A percentile compares a stretch with the other conserved stretches of the same genome.
Conservation (phyloP, 1,140 invertebrate genomes). For the Periplaneta americana region DNA sequence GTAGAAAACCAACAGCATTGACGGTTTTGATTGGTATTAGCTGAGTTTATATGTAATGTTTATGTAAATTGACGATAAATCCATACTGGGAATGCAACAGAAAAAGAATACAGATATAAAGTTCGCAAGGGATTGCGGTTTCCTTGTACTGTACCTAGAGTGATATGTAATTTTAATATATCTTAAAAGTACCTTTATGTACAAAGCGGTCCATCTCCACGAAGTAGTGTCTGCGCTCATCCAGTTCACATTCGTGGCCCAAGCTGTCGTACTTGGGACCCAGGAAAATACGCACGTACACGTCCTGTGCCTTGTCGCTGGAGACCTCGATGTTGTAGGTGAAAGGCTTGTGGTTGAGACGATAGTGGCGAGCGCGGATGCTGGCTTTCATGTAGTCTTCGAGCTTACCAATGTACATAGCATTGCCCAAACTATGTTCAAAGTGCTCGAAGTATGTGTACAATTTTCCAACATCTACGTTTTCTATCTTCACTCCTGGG, state of each 20-base stretch:
- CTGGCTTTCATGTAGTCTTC: constrained; percentile 49
- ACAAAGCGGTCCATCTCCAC: constrained; percentile 52
- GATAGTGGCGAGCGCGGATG: constrained; percentile 51
- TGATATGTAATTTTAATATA: background rate
- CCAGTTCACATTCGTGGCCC: constrained; percentile 39
- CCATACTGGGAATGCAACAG: too few relatives aligned
- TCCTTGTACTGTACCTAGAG: background rate
- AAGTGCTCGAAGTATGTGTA: constrained; percentile 30
- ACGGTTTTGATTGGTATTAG: too few relatives aligned
- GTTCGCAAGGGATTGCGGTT: background rate
- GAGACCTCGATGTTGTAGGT: constrained; percentile 51
- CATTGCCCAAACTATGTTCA: constrained; percentile 27
- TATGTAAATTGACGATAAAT: too few relatives aligned
- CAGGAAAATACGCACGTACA: constrained; percentile 56
- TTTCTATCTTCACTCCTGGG: constrained; percentile 54
- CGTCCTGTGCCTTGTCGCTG: constrained; percentile 46
- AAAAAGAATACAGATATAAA: background rate
- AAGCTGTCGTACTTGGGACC: constrained; percentile 60
- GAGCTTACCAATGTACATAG: constrained; percentile 18
- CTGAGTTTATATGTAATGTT: too few relatives aligned
- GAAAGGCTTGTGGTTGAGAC: constrained; percentile 57
- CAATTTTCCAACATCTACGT: constrained; percentile 44
- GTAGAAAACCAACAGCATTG: too few relatives aligned
- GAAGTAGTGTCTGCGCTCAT: constrained; percentile 50
- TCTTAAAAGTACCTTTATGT: constrained; percentile 27